A percentile compares a stretch with the other conserved stretches of the same genome.
Evolutionary conservation across 2,797 vertebrate genomes (phyloP).

Genomic region (Aratinga solstitialis): DNA sequence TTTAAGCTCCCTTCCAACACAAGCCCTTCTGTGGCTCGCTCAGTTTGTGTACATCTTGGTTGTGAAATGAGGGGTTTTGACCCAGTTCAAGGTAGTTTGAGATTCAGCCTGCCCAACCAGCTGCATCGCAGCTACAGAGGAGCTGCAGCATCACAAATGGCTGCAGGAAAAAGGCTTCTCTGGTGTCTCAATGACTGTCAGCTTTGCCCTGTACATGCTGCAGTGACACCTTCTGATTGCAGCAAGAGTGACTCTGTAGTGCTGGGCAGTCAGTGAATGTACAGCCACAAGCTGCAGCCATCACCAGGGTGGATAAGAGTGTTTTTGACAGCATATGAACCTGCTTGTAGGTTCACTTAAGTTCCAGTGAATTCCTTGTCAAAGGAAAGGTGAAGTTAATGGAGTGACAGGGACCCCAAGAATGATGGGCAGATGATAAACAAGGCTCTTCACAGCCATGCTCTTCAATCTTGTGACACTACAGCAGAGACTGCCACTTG

Average conservation of each 20-base stretch:
- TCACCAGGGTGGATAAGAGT: neutral
- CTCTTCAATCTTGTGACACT: neutral
- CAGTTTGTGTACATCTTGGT: accelerated
- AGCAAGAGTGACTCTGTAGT: too few species aligned
- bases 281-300: accelerated
- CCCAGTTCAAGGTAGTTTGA: neutral
- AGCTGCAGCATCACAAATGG: neutral
- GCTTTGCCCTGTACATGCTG: neutral
- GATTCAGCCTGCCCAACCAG: neutral
- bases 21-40: neutral
- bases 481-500: neutral
- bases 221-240: neutral
- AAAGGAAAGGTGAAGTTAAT: neutral
- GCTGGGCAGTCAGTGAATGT: neutral
- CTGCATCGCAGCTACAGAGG: neutral
- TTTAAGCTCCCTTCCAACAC: neutral
- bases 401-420: neutral
- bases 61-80: neutral
- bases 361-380: too few species aligned
- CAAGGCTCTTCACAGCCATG: neutral
- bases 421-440: neutral
- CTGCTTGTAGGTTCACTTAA: neutral
- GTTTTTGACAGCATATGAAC: neutral
- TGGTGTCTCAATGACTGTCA: accelerated
- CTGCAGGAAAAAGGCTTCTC: neutral